Evolutionary conservation across 2,888 invertebrate species (phyloP).

Genomic region (Apoda limacodes): DNA sequence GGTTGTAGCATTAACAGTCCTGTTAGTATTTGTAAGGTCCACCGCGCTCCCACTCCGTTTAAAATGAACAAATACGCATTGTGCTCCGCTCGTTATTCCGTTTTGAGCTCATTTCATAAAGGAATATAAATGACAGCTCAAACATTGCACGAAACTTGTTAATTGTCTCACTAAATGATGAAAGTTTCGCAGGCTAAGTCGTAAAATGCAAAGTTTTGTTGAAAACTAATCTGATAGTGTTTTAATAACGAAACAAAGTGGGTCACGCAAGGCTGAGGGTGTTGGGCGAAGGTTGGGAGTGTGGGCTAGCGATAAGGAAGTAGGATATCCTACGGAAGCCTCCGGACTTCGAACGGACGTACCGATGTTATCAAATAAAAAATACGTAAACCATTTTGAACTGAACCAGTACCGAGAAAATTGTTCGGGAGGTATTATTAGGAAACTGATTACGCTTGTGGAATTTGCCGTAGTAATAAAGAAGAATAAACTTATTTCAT

Average conservation of each 20-base stretch:
- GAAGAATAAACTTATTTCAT: no score
- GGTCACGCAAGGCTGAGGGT: slow-evolving; percentile 39
- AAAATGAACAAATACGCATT: slow-evolving; percentile 23
- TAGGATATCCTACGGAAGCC: slow-evolving; percentile 48
- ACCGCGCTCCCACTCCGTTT: slow-evolving; percentile 3
- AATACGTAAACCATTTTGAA: no score
- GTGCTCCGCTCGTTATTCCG: slow-evolving; percentile 12
- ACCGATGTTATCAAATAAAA: slow-evolving; percentile 35
- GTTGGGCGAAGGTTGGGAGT: slow-evolving; percentile 24
- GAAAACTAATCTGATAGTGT: slow-evolving; percentile 39
- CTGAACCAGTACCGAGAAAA: no score
- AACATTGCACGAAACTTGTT: slow-evolving; percentile 25
- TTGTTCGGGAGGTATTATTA: no score
- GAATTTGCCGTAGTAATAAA: no score
- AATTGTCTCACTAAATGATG: slow-evolving; percentile 46
- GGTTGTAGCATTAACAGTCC: slow-evolving; percentile 25
- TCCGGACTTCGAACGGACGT: slow-evolving; percentile 31
- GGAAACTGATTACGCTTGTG: no score
- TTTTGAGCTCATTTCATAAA: slow-evolving; percentile 4
- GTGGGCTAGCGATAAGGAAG: slow-evolving; percentile 38
- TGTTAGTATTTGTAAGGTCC: slow-evolving; percentile 29
- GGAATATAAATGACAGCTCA: slow-evolving; percentile 17
- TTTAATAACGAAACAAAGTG: slow-evolving; percentile 25
- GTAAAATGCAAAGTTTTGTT: slow-evolving; percentile 31
- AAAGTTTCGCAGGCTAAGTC: slow-evolving; percentile 27